Evolutionary conservation across 2,113 vertebrate genomes (phyloP), one percentile per base, ranked within the genome.

Genomic region (Trochalopteron elliotii): DNA sequence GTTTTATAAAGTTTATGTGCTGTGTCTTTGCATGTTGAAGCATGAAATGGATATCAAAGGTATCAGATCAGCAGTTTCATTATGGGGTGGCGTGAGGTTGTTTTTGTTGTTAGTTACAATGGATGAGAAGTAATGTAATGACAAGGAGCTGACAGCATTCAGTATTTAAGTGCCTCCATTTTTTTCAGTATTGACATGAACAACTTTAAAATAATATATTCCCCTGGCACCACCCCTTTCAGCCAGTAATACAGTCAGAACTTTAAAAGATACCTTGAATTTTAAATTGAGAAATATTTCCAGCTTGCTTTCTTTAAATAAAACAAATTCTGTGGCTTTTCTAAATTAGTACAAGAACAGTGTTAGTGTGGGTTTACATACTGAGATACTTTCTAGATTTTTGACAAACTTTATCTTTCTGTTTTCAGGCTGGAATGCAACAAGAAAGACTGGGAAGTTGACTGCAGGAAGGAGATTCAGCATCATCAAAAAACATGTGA

Each of bases 351-450:
- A 24, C 21, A 59, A 70, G 24, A 60, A 35, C 31, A 19, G 20
- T 11, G 6, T 71, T 55, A 20, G 13, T 80, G 67, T 72, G 47
- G 8, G 5, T 86, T 68, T 85, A 69, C 53, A 45, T 65, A 68
- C 40, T 79, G 70, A 68, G 47, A 25, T 67, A 27, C 33, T 28
- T 82, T 7, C 5, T 31, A 20, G 19, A 56, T 60, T 84, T 59
- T 40, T 49, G 22, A 50, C 25, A 63, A 47, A 39, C 55, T 61
- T 89, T 44, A 25, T 68, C 5, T 75, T 50, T 76, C 47, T 94
- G 7, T 59, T 93, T 85, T 77, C 53, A 99, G 99, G 42, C 95
- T 99, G 55, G 98, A 99, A 95, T 52, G 95, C 88, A 94, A 87
- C 75, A 98, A 98, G 61, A 93, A 98, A 49, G 98, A 97, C 19